Conservation (phyloP, 2,113 vertebrate species). For the Perccottus glenii region DNA sequence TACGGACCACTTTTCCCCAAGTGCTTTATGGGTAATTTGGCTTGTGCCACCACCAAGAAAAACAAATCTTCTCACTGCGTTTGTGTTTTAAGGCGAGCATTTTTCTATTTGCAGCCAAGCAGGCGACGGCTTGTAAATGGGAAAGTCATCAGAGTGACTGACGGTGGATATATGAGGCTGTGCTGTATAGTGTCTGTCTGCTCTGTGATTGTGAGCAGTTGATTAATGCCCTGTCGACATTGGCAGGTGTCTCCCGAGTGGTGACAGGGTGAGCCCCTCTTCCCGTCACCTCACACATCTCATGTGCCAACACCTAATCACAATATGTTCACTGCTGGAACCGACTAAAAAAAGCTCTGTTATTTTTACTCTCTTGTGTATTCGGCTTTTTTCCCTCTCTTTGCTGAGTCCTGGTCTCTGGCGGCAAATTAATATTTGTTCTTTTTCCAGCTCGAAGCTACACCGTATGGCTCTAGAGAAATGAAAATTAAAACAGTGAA, state of each 20-base stretch:
- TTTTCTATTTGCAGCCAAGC: constrained; percentile 33
- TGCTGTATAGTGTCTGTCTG: constrained; percentile 16
- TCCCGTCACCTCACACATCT: constrained; percentile 42
- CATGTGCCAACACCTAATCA: constrained; percentile 48
- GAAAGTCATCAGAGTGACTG: constrained; percentile 41
- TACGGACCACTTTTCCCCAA: background rate
- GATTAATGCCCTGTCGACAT: constrained; percentile 60
- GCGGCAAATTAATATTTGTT: constrained; percentile 72
- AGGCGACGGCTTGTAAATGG: constrained; percentile 35
- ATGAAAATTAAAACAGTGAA: constrained; percentile 59
- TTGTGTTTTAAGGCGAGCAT: constrained; percentile 26
- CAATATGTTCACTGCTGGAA: constrained; percentile 55
- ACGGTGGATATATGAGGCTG: constrained; percentile 20
- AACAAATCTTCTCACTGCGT: constrained; percentile 19
- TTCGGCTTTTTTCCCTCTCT: constrained; percentile 30
- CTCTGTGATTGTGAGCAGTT: constrained; percentile 34
- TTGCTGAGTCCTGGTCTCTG: constrained; percentile 42
- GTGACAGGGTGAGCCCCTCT: constrained; percentile 41
- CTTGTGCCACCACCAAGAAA: constrained; percentile 13
- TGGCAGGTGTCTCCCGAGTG: constrained; percentile 40
- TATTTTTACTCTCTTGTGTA: constrained; percentile 12
- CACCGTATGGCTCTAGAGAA: constrained; percentile 65
- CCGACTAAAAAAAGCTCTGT: constrained; percentile 19
- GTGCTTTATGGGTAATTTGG: constrained; percentile 15
- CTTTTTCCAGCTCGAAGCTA: constrained; percentile 59